Conservation (phyloP, 2,797 vertebrate genomes). For the Sparidentex hasta region DNA sequence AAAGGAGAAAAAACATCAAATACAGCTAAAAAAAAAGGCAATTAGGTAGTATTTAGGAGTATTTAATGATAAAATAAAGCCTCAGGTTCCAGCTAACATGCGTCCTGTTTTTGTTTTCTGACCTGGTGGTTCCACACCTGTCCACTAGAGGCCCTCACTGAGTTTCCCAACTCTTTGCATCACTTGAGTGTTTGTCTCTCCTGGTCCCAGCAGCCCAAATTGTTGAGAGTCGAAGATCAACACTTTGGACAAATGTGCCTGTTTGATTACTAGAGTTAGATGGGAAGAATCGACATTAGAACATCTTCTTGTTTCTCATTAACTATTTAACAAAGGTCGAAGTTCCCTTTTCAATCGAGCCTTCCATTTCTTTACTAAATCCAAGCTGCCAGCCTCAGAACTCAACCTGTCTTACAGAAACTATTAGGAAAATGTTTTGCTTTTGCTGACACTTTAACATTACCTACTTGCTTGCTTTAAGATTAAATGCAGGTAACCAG, state of each 20-base stretch:
- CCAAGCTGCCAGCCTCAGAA: conserved; percentile 1
- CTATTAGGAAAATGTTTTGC: too few species aligned
- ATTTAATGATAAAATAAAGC: not conserved
- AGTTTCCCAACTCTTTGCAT: not conserved
- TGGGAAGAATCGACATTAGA: not conserved
- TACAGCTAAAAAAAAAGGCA: too few species aligned
- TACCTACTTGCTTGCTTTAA: too few species aligned
- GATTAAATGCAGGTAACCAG: too few species aligned
- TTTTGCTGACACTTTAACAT: too few species aligned
- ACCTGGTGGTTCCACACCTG: conserved; percentile 20
- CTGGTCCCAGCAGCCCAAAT: not conserved
- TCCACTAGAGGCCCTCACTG: conserved; percentile 3
- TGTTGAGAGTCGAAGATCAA: not conserved
- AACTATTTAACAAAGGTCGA: not conserved
- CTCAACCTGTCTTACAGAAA: not conserved
- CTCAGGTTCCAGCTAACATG: not conserved
- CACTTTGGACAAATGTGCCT: too few species aligned
- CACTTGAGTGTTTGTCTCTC: not conserved
- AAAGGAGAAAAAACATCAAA: not conserved
- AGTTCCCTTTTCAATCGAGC: not conserved
- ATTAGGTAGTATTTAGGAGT: too few species aligned
- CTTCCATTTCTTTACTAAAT: not conserved
- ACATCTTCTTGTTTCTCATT: not conserved
- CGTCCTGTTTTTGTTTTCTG: conserved; percentile 3
- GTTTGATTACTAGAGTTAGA: not conserved